Conservation (phyloP, 2,888 invertebrate genomes). For the Minunthozetes semirufus region DNA sequence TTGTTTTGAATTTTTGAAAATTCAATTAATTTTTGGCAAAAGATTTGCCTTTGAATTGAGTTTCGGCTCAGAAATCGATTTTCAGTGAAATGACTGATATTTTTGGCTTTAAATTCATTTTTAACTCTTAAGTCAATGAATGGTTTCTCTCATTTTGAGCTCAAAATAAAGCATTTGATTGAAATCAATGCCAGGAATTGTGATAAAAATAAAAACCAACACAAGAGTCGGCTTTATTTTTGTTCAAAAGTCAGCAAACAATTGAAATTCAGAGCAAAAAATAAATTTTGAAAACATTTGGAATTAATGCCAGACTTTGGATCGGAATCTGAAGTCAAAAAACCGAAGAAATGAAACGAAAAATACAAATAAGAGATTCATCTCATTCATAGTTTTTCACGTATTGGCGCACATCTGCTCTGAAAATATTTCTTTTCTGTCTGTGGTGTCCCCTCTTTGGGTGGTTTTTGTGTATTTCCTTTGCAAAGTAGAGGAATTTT, state of each 20-base stretch:
- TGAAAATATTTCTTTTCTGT: not conserved
- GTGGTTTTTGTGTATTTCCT: not conserved
- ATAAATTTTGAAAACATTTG: not conserved
- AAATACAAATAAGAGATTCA: not conserved
- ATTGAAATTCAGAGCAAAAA: not conserved
- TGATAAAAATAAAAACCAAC: too few relatives aligned
- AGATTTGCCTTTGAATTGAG: too few relatives aligned
- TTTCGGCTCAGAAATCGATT: too few relatives aligned
- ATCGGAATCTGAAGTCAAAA: not conserved
- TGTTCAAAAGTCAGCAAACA: not conserved
- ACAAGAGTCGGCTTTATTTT: not conserved
- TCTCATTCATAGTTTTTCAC: not conserved
- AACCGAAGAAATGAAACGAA: not conserved
- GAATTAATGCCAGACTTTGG: not conserved
- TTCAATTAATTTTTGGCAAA: too few relatives aligned
- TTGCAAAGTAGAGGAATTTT: conserved; percentile 1
- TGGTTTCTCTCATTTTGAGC: too few relatives aligned
- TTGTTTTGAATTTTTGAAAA: too few relatives aligned
- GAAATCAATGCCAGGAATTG: too few relatives aligned
- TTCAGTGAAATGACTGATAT: too few relatives aligned
- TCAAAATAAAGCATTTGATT: too few relatives aligned
- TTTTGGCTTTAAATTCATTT: too few relatives aligned
- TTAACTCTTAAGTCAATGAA: too few relatives aligned
- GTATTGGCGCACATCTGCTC: conserved; percentile 11
- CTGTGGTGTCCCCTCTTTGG: not conserved